Evolutionary conservation across 2,797 vertebrate genomes (phyloP), one percentile per base, ranked within the genome.

Genomic region (Parauchenoglanis ngamensis): DNA sequence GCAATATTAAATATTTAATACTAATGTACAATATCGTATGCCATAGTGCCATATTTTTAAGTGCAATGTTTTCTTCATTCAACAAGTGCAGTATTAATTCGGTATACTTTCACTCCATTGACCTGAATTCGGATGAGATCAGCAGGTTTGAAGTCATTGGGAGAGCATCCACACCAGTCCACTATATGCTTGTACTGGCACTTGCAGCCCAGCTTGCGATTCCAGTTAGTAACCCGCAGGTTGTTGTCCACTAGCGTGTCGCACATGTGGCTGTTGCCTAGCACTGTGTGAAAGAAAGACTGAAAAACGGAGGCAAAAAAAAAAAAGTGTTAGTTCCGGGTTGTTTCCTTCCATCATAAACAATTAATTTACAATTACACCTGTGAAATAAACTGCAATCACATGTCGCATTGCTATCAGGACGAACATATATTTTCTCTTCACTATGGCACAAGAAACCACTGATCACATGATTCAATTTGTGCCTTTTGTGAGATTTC

Each of bases 281-380:
- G 94, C 87, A 99, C 97, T 0, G 98, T 99, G 94, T 99, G 98
- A 94, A 98, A 99, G 94, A 99, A 99, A 7, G 98, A 99, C 98
- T 99, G 93, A 84, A 44, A 84, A 46, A 94, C 94, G 95, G 83
- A 95, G 67, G 57, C 17, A 7, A 78, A 86, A 57, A 63, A 44
- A 8, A 12, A 31, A 46, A 19, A 5, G n/a, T 23, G 61, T 67
- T 21, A 28, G 25, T 52, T 35, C 35, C 35, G 65, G 44, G 13
- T 31, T 4, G 17, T 8, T 35, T 56, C 3, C 21, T 10, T 40
- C 10, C 13, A 15, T 40, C 19, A 31, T 79, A 56, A 21, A 23
- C 35, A 40, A 79, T 40, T 2, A 21, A 56, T 21, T 31, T 23
- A 23, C 59, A 61, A 44, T 15, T 59, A 31, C n/a, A 56, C 17